Percentiles rank a stretch among this genome's conserved stretches.
phyloP scores from a whole-genome alignment of 2,888 invertebrate genomes.

The Lobophora halterata region DNA sequence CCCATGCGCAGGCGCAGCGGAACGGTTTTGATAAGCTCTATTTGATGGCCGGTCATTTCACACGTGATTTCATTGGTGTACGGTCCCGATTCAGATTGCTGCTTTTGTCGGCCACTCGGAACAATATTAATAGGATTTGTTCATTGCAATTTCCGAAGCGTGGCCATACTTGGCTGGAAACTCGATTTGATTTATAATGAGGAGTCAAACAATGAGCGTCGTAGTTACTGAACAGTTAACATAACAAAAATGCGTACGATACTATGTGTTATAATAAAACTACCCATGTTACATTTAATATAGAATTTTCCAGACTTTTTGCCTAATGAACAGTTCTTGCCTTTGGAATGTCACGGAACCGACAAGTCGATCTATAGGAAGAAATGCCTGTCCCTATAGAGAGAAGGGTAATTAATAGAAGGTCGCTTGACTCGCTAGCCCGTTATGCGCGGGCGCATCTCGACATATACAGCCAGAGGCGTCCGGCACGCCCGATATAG shows the following conservation, averaged over 20 bases:
- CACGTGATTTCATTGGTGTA: constrained; percentile 28
- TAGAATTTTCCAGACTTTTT: no score
- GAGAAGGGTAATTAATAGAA: constrained; percentile 76
- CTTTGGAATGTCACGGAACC: constrained; percentile 31
- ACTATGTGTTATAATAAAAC: no score
- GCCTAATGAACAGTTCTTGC: constrained; percentile 19
- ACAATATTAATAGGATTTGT: constrained; percentile 24
- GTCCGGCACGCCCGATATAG: constrained; percentile 65
- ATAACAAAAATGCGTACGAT: no score
- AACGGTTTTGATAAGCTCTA: constrained; percentile 25
- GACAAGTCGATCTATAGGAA: constrained; percentile 34
- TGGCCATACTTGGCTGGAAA: constrained; percentile 16
- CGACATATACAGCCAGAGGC: constrained; percentile 58
- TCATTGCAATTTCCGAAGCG: constrained; percentile 22
- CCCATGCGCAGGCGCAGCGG: constrained; percentile 18
- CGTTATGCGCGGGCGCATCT: constrained; percentile 67
- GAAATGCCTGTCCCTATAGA: constrained; percentile 50
- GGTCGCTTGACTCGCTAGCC: constrained; percentile 61
- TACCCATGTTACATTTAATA: no score
- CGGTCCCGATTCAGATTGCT: constrained; percentile 29
- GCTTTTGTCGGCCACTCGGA: constrained; percentile 27
- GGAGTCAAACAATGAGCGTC: no score
- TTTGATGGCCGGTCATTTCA: constrained; percentile 32
- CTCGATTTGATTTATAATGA: constrained; percentile 14
- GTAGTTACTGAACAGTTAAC: no score